phyloP scores from a whole-genome alignment of 2,113 vertebrate genomes.

The Cacatua alba region DNA sequence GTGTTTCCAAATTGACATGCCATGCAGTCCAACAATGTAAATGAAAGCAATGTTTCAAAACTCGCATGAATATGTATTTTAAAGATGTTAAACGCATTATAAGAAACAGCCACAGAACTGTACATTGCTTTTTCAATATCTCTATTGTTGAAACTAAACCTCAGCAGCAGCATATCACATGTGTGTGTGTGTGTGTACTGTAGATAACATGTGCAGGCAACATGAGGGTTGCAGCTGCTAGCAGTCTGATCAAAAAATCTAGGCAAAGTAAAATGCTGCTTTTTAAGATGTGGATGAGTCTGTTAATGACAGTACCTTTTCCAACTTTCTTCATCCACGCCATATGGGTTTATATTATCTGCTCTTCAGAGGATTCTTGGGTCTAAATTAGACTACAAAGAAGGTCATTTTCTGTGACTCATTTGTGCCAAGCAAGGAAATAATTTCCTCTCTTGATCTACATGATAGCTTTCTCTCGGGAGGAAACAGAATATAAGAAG shows the following conservation, averaged over 20 bases:
- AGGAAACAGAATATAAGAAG: constrained; percentile 62
- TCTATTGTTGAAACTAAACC: not conserved
- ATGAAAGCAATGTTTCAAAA: not conserved
- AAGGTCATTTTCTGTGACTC: constrained; percentile 73
- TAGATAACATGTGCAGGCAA: constrained; percentile 9
- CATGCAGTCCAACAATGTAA: not conserved
- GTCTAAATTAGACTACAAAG: constrained; percentile 68
- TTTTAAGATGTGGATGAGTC: constrained; percentile 10
- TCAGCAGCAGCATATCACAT: not conserved
- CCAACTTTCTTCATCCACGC: not conserved
- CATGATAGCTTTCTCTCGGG: constrained; percentile 60
- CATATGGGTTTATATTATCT: constrained; percentile 33
- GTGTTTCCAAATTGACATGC: not conserved
- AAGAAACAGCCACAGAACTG: not conserved
- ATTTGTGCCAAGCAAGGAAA: constrained; percentile 68
- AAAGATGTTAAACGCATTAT: not conserved
- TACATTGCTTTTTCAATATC: not conserved
- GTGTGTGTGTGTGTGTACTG: not conserved
- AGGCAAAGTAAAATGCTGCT: not conserved
- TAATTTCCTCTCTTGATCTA: constrained; percentile 68
- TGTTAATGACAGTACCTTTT: not conserved
- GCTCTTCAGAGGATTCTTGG: constrained; percentile 56
- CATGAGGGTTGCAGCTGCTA: not conserved
- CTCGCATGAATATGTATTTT: not conserved
- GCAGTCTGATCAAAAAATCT: not conserved